Evolutionary conservation across 2,113 vertebrate genomes (phyloP).

Genomic region (Dendropsophus ebraccatus): DNA sequence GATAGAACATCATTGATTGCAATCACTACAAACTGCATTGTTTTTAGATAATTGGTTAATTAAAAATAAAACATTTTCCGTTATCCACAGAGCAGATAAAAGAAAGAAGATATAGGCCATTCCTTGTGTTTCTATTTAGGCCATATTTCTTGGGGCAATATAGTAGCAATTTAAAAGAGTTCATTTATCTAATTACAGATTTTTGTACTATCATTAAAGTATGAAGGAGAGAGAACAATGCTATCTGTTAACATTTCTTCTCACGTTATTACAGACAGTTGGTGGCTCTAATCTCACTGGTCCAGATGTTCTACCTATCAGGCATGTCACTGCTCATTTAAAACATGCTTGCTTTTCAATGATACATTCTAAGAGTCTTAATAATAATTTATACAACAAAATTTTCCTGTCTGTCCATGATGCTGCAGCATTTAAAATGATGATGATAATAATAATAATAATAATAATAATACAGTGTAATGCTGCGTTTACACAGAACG

Average conservation of each 20-base stretch:
- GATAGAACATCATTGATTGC: not conserved
- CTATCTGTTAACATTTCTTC: constrained; percentile 27
- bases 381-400: not conserved
- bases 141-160: constrained; percentile 43
- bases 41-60: constrained; percentile 8
- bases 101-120: not conserved
- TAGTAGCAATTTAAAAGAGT: constrained; percentile 49
- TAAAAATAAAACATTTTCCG: constrained; percentile 3
- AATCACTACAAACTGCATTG: not conserved
- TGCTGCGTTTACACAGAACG: no score
- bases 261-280: constrained; percentile 19
- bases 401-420: not conserved
- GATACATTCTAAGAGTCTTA: not conserved
- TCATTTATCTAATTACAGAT: constrained; percentile 50
- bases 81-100: constrained; percentile 1
- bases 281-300: constrained; percentile 51
- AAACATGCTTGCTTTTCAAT: constrained; percentile 29
- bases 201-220: constrained; percentile 55
- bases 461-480: no score
- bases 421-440: not conserved
- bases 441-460: not conserved
- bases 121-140: constrained; percentile 21
- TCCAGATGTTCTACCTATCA: constrained; percentile 54
- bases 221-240: constrained; percentile 45
- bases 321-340: constrained; percentile 42